Evolutionary conservation across 35 echinoderm and acorn worm genomes (phyloP).

Genomic region (Diadema setosum): DNA sequence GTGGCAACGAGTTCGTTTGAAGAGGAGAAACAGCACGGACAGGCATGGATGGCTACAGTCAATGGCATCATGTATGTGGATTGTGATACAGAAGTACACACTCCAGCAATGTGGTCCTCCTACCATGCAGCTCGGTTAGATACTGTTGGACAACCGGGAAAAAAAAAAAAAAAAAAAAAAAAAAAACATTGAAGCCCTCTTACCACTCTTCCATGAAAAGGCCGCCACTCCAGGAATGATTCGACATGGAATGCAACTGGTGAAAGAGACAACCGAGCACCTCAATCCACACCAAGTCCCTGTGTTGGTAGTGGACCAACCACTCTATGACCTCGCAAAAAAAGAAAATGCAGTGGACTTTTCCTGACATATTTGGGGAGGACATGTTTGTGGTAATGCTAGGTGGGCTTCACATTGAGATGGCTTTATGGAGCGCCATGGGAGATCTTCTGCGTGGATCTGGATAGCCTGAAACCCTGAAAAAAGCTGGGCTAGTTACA

Average conservation of each 20-base stretch:
- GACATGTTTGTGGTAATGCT: slow-evolving; percentile 37
- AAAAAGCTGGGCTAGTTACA: background rate
- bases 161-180: too few species aligned
- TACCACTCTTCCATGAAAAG: slow-evolving; percentile 22
- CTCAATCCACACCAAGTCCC: slow-evolving; percentile 47
- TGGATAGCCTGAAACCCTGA: slow-evolving; percentile 10
- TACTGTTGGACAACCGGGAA: background rate
- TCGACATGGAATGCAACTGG: slow-evolving; percentile 47
- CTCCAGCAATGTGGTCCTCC: background rate
- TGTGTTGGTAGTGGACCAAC: slow-evolving; percentile 38
- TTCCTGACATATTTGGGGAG: background rate
- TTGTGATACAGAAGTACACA: background rate
- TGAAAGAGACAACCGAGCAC: slow-evolving; percentile 19
- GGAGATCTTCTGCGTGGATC: slow-evolving; percentile 2
- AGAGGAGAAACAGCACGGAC: background rate
- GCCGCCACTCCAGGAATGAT: slow-evolving; percentile 19
- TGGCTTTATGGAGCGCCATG: slow-evolving; percentile 16
- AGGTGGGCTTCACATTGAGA: slow-evolving; percentile 34
- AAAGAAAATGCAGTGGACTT: slow-evolving; percentile 48
- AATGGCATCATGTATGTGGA: background rate
- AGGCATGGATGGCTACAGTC: background rate
- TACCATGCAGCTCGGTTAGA: background rate
- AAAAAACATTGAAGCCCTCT: slow-evolving; percentile 15
- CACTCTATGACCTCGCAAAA: slow-evolving; percentile 11
- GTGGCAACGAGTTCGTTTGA: background rate